Base-by-base conservation (phyloP, 2,888 invertebrate genomes). In the Colletes collaris region DNA sequence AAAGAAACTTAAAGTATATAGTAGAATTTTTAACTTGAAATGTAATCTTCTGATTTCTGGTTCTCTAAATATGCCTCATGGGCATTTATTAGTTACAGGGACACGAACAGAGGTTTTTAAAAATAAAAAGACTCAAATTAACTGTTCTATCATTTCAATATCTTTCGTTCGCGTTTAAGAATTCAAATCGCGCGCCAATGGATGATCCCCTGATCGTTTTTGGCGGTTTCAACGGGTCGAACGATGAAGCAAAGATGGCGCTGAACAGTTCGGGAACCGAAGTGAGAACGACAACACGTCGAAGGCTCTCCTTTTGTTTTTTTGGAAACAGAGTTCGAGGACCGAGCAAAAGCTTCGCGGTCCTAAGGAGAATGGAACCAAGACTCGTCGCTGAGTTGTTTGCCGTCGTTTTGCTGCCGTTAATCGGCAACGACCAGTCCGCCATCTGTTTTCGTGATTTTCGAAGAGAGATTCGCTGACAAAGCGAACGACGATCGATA, bases 401-500 rank as follows among this genome's bases (percentile, higher is more conserved):
- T 53, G 52, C 44, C 27, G 35, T 66, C 66, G 40, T 50, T 49
- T 66, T 46, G 40, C 50, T 46, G 44, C 44, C 44, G 8, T 10
- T 1, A 8, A 8, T 46, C 10, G 44, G 44, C 44, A 6, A 10
- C 44, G 8, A 46, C 44, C 10, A 46, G 44, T 46, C 10, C 44
- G 44, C 44, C 44, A 8, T 46, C 44, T 49, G 37, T 52, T 59
- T 44, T n/a, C 37, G 19, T 19, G 13, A 44, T n/a, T 46, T 52
- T 19, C 19, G 13, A 73, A 59, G 5, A 44, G n/a, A 19, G 44
- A 60, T 19, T 35, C 44, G 53, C 44, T 27, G 27, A 50, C n/a
- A 8, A 49, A n/a, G 37, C 11, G 49, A 59, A 70, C 53, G 46
- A 37, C 53, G 40, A 19, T 72, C 53, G 55, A 63, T 70, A 19